Conservation (phyloP, 2,888 invertebrate genomes). For the Calliphora vomitoria region DNA sequence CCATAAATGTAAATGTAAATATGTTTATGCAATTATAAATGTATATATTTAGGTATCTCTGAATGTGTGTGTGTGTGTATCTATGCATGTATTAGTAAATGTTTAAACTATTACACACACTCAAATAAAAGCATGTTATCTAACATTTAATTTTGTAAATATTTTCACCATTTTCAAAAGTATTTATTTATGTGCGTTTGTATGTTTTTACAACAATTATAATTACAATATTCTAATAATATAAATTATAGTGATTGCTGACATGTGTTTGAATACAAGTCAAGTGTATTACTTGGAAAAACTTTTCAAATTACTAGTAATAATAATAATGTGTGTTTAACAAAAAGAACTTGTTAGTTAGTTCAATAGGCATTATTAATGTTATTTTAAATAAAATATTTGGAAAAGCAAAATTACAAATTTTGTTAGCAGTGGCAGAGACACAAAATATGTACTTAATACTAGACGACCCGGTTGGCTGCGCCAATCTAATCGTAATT, state of each 20-base stretch:
- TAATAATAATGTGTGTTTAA: constrained; percentile 2
- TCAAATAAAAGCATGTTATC: constrained; percentile 46
- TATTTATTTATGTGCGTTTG: not conserved
- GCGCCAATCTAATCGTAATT: too few species aligned
- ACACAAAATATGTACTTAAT: not conserved
- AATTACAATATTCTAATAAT: constrained; percentile 32
- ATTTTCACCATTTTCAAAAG: constrained; percentile 32
- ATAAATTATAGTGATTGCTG: constrained; percentile 54
- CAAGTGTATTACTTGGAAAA: constrained; percentile 47
- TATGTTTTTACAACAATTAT: constrained; percentile 38
- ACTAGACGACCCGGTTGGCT: too few species aligned
- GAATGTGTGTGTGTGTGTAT: not conserved
- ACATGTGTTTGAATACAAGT: constrained; percentile 55
- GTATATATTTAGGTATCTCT: not conserved
- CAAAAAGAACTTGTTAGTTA: not conserved
- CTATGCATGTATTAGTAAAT: constrained; percentile 29
- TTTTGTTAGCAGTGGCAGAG: not conserved
- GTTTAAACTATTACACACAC: not conserved
- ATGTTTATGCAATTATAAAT: not conserved
- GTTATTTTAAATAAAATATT: constrained; percentile 5
- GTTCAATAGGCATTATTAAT: constrained; percentile 26
- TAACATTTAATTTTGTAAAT: constrained; percentile 57
- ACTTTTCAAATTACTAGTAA: constrained; percentile 32
- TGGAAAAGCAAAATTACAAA: not conserved
- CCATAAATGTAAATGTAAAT: constrained; percentile 18